Percentiles rank a stretch among this genome's conserved stretches.
These are phyloP conservation scores for Philereme vetulata DNA, from an alignment of 2,888 invertebrate genomes.

Conservation along the genomic window DNA sequence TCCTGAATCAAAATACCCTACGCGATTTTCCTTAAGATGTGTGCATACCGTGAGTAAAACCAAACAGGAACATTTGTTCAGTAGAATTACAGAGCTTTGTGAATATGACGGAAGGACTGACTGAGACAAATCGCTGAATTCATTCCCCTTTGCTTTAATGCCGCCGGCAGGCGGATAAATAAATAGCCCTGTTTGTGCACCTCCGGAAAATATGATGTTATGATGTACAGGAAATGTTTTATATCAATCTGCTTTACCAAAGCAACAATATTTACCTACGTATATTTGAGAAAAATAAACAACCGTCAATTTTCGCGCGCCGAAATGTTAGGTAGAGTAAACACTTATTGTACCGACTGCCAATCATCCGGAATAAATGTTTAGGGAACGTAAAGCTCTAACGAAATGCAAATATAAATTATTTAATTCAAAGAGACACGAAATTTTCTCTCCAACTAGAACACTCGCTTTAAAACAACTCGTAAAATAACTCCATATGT, in stretches of 20 bases:
- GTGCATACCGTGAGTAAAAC: background rate
- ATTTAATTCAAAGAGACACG: conserved; percentile 6
- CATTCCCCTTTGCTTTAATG: conserved; percentile 45
- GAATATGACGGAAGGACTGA: conserved; percentile 45
- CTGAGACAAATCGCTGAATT: conserved; percentile 64
- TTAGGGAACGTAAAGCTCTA: background rate
- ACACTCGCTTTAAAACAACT: conserved; percentile 18
- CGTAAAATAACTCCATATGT: conserved; percentile 19
- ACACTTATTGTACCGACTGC: conserved; percentile 2
- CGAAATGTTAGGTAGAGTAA: background rate
- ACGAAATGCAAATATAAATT: background rate
- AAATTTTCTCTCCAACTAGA: conserved; percentile 6
- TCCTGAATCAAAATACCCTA: no score
- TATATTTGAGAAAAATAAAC: conserved; percentile 8
- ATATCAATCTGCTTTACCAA: conserved; percentile 29
- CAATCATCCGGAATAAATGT: conserved; percentile 19
- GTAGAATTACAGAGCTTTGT: conserved; percentile 33
- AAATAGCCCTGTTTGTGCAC: conserved; percentile 39
- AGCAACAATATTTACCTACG: conserved; percentile 28
- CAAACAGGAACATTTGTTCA: conserved; percentile 6
- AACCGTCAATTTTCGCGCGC: no score
- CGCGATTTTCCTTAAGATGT: background rate
- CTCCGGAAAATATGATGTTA: conserved; percentile 25
- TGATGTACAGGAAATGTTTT: conserved; percentile 29
- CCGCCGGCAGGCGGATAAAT: conserved; percentile 46